phyloP scores from a whole-genome alignment of 2,888 invertebrate species.

The Pollenia amentaria region DNA sequence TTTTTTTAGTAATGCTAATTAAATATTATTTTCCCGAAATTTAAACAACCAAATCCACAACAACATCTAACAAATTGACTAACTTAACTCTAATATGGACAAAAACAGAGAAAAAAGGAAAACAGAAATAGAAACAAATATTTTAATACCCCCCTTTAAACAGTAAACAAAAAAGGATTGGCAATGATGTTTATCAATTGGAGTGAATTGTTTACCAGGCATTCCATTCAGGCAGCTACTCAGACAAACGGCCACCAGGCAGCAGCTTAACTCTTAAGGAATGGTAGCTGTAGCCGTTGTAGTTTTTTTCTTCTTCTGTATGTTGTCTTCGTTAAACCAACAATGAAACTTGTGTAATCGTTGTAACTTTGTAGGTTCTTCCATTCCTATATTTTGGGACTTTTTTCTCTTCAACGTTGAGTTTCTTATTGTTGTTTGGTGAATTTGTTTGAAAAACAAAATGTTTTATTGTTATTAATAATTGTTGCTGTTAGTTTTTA shows the following conservation, averaged over 20 bases:
- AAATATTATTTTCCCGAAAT: slow-evolving; percentile 59
- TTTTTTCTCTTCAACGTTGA: slow-evolving; percentile 15
- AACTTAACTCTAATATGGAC: slow-evolving; percentile 38
- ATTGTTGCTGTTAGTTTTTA: slow-evolving; percentile 62
- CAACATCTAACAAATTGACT: slow-evolving; percentile 44
- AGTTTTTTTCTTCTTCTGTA: background rate
- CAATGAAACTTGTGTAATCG: slow-evolving; percentile 68
- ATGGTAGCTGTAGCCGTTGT: slow-evolving; percentile 53
- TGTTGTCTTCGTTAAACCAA: slow-evolving; percentile 32
- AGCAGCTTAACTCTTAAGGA: slow-evolving; percentile 53
- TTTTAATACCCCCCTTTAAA: slow-evolving; percentile 62
- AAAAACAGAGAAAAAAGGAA: slow-evolving; percentile 17
- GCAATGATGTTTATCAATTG: slow-evolving; percentile 73
- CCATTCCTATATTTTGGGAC: slow-evolving; percentile 39
- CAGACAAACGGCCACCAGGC: slow-evolving; percentile 58
- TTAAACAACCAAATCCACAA: slow-evolving; percentile 15
- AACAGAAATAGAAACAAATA: slow-evolving; percentile 51
- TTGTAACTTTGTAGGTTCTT: slow-evolving; percentile 50
- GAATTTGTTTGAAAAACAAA: slow-evolving; percentile 54
- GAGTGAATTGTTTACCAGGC: slow-evolving; percentile 70
- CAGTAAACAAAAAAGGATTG: slow-evolving; percentile 73
- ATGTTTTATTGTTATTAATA: slow-evolving; percentile 66
- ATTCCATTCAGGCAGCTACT: slow-evolving; percentile 47
- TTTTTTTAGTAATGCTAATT: slow-evolving; percentile 71
- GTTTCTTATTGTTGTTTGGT: slow-evolving; percentile 46